These are phyloP conservation scores for Drosophila emarginata DNA, from an alignment of 2,888 invertebrate species.

Conservation along the genomic window DNA sequence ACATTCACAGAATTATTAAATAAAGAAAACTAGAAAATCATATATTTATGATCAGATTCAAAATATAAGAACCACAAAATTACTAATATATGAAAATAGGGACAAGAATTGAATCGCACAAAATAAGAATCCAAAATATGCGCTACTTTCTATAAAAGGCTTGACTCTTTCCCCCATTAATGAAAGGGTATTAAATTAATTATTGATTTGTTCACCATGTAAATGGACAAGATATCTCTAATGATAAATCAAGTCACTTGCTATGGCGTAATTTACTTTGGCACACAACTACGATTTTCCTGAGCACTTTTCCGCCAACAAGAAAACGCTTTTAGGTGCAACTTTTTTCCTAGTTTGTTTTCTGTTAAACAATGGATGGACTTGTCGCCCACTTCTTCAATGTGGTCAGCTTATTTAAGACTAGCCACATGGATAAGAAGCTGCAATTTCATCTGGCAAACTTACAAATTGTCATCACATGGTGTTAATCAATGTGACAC, in stretches of 20 bases:
- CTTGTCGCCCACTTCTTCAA: constrained; percentile 49
- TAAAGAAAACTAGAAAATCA: no score
- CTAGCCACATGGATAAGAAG: constrained; percentile 63
- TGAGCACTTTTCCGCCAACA: constrained; percentile 44
- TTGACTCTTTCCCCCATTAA: no score
- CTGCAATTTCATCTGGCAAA: constrained; percentile 59
- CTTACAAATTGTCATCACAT: constrained; percentile 69
- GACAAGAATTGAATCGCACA: no score
- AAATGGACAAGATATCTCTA: constrained; percentile 35
- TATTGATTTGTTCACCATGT: constrained; percentile 33
- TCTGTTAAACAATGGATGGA: not conserved
- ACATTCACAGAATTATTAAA: no score
- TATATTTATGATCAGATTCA: no score
- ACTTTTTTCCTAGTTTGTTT: not conserved
- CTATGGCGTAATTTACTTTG: constrained; percentile 39
- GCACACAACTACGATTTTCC: constrained; percentile 64
- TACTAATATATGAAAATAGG: no score
- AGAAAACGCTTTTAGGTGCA: constrained; percentile 63
- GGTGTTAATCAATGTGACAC: constrained; percentile 57
- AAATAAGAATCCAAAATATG: no score
- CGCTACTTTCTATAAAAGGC: no score
- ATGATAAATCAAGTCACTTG: constrained; percentile 24
- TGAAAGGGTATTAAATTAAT: not conserved
- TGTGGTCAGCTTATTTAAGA: constrained; percentile 32
- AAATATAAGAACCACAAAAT: no score